Percentiles rank a stretch among this genome's conserved stretches.
phyloP scores from a whole-genome alignment of 2,888 invertebrate genomes.

The Euphydryas editha region DNA sequence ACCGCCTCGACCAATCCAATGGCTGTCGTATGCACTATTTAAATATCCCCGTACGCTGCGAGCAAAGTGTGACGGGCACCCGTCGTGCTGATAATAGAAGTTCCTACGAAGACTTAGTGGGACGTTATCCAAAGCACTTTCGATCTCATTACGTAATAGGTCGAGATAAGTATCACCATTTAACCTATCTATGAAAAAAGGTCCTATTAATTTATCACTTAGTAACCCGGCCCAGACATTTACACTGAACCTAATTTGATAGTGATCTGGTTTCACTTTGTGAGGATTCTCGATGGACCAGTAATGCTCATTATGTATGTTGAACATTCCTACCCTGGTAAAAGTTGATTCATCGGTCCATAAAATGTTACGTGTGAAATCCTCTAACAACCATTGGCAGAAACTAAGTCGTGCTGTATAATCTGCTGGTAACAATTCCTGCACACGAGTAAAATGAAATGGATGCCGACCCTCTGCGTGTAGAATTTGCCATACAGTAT shows the following conservation, averaged over 20 bases:
- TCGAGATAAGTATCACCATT: too few species aligned
- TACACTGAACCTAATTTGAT: not conserved
- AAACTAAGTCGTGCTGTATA: too few species aligned
- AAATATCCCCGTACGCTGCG: too few species aligned
- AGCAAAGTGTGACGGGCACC: too few species aligned
- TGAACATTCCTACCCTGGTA: not conserved
- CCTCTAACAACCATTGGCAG: not conserved
- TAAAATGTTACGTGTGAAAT: not conserved
- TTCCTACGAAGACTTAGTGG: too few species aligned
- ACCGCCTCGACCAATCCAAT: too few species aligned
- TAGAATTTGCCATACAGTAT: too few species aligned
- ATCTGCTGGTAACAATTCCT: not conserved
- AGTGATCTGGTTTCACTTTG: not conserved
- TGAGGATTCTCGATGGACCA: not conserved
- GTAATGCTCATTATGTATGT: slow-evolving; percentile 2
- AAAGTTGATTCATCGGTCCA: slow-evolving; percentile 6
- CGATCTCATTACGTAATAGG: too few species aligned
- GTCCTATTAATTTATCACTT: not conserved
- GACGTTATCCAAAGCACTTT: too few species aligned
- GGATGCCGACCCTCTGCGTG: not conserved
- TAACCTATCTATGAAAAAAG: not conserved
- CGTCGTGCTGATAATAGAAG: too few species aligned
- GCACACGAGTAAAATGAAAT: not conserved
- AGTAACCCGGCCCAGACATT: slow-evolving; percentile 11
- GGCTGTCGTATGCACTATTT: too few species aligned